Conservation (phyloP, 2,888 invertebrate species). For the Cantharis flavilabris region DNA sequence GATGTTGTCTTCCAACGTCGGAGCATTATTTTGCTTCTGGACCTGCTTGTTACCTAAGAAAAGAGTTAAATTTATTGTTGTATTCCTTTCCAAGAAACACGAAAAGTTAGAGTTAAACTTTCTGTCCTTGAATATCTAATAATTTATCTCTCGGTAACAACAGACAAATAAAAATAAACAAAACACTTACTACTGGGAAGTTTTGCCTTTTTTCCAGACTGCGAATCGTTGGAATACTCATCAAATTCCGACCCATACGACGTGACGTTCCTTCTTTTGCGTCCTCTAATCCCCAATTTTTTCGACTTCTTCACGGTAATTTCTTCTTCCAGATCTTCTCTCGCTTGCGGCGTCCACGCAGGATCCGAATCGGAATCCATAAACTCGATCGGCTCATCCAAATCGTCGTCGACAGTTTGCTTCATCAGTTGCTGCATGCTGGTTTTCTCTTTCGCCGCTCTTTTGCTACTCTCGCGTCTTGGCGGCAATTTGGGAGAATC, state of each 20-base stretch:
- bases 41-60: slow-evolving; percentile 36
- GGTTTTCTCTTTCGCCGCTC: slow-evolving; percentile 68
- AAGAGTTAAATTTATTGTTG: not conserved
- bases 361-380: slow-evolving; percentile 73
- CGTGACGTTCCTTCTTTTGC: not conserved
- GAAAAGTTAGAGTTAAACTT: no score
- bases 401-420: slow-evolving; percentile 57
- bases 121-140: no score
- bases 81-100: not conserved
- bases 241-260: not conserved
- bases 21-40: slow-evolving; percentile 43
- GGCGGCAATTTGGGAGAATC: slow-evolving; percentile 56
- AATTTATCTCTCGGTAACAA: no score
- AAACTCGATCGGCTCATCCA: slow-evolving; percentile 63
- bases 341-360: slow-evolving; percentile 73
- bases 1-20: slow-evolving; percentile 55
- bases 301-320: slow-evolving; percentile 47
- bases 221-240: not conserved
- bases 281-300: slow-evolving; percentile 8
- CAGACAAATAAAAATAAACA: not conserved
- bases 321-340: slow-evolving; percentile 50
- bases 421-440: slow-evolving; percentile 59
- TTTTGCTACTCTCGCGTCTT: slow-evolving; percentile 66
- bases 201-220: not conserved
- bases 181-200: not conserved